Evolutionary conservation across 2,113 vertebrate genomes (phyloP), one percentile per base, ranked within the genome.

Genomic region (Albula goreensis): DNA sequence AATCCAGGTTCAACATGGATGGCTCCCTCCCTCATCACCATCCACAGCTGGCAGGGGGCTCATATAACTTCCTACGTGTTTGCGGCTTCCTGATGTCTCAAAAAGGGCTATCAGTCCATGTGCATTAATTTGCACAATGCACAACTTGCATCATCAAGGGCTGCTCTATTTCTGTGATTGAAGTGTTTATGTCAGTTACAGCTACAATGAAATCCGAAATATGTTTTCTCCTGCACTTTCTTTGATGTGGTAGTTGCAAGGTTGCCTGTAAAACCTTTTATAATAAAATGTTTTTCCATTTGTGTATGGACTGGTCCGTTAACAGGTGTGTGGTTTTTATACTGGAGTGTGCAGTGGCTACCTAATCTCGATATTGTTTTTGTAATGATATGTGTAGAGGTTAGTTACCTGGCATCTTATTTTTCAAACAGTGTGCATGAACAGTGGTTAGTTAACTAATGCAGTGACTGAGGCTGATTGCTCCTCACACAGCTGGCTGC

Each of bases 1-100:
- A 94, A 95, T 95, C 93, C 92, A 88, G 89, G 88, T 87, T 89
- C 89, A 83, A 87, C 84, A 89, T 87, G 77, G 84, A 87, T 86
- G 90, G 90, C 89, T 87, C 57, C 57, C 60, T 1, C 60, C 60
- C 60, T 15, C 86, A 84, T 93, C 92, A 92, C 94, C 90, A 89
- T 92, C 94, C 92, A 91, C 91, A 87, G 91, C 90, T 87, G 90
- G 91, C 89, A 82, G 85, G 57, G 81, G 89, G 85, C 89, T 93
- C 91, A 89, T 88, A 91, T 92, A 86, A 88, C 86, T 85, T 89
- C 85, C 60, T 88, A 85, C 88, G 88, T 86, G 90, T 89, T 25
- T 84, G 85, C 79, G 77, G 63, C 6, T 82, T 66, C 57, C 57
- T 87, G 87, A 85, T 6, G 1, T 82, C 53, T 52, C 48, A 49